Base-by-base conservation (phyloP, 2,888 invertebrate species). In the Cephus runcator region DNA sequence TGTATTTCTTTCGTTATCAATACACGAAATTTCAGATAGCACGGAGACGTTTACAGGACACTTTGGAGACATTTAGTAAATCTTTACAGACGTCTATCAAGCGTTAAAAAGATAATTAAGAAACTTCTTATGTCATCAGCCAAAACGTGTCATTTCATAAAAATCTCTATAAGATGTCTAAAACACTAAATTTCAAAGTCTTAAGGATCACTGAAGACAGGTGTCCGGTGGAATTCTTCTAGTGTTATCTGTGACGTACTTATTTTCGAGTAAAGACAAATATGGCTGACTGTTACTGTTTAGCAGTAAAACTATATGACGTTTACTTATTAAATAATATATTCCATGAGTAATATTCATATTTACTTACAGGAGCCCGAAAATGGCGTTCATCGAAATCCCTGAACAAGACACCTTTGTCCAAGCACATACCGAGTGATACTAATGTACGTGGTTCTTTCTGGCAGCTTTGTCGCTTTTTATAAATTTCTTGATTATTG, bases 331-430 rank as follows among this genome's bases (percentile, higher is more conserved):
- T 23, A 56, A 40, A 40, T 15, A 15, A 40, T 40, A 40, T 40
- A 23, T 40, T 40, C 40, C 40, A 40, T 23, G 0, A 56, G 6
- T 23, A 56, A 23, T 56, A 56, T 9, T 56, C 40, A 9, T 23
- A 23, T 69, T n/a, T 83, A 89, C 89, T 82, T 86, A 89, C 89
- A 89, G 80, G 77, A 89, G 80, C 82, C 85, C 86, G 30, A 88
- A 77, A 69, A 89, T 84, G 36, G 85, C 77, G 80, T 89, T 86
- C 89, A 89, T 89, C 77, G 80, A 76, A 76, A 74, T 76, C 76
- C 73, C 35, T 73, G 69, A 76, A 34, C 15, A 69, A 77, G 23
- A 69, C 81, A 83, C 81, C 86, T 80, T 84, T 76, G 78, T 82
- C 83, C 81, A 77, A 75, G 84, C 81, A 84, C 89, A 87, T 87